Evolutionary conservation across 2,888 invertebrate species (phyloP).

Genomic region (Oxytorus armatus): DNA sequence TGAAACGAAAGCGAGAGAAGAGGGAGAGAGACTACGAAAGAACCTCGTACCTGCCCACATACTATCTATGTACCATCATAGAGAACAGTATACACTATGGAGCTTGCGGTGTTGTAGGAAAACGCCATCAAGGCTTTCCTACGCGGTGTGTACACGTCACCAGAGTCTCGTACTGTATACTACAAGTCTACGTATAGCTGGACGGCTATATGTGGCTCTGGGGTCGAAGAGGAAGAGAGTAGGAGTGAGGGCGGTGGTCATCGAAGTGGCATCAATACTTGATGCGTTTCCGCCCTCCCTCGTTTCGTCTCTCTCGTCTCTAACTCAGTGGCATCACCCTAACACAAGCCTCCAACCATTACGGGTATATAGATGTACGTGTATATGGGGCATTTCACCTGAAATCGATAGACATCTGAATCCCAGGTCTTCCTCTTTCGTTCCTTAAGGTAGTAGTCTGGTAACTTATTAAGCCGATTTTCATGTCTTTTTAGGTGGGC

Average conservation of each 20-base stretch:
- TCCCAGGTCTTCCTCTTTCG: too few relatives aligned
- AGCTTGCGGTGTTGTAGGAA: slow-evolving; percentile 58
- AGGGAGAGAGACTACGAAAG: slow-evolving; percentile 32
- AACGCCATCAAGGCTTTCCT: slow-evolving; percentile 40
- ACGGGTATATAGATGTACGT: slow-evolving; percentile 4
- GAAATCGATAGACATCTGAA: too few relatives aligned
- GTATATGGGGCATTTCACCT: slow-evolving; percentile 29
- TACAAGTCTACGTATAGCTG: slow-evolving; percentile 22
- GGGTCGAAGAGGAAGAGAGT: slow-evolving; percentile 55
- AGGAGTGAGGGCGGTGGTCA: slow-evolving; percentile 72
- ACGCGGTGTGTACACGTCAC: slow-evolving; percentile 53
- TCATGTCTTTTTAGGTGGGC: too few relatives aligned
- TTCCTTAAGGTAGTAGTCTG: too few relatives aligned
- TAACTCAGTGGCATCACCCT: slow-evolving; percentile 46
- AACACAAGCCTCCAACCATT: slow-evolving; percentile 48
- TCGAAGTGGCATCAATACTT: slow-evolving; percentile 79
- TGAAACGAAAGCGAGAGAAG: slow-evolving; percentile 25
- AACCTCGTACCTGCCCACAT: slow-evolving; percentile 61
- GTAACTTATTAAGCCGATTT: too few relatives aligned
- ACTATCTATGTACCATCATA: slow-evolving; percentile 48
- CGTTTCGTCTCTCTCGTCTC: slow-evolving; percentile 41
- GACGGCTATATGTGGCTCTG: slow-evolving; percentile 35
- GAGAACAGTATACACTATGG: slow-evolving; percentile 36
- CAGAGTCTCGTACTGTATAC: slow-evolving; percentile 26
- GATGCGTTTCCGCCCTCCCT: slow-evolving; percentile 74